Percentiles rank a stretch among this genome's conserved stretches.
phyloP scores from a whole-genome alignment of 2,113 vertebrate species.

The Probosciger aterrimus region DNA sequence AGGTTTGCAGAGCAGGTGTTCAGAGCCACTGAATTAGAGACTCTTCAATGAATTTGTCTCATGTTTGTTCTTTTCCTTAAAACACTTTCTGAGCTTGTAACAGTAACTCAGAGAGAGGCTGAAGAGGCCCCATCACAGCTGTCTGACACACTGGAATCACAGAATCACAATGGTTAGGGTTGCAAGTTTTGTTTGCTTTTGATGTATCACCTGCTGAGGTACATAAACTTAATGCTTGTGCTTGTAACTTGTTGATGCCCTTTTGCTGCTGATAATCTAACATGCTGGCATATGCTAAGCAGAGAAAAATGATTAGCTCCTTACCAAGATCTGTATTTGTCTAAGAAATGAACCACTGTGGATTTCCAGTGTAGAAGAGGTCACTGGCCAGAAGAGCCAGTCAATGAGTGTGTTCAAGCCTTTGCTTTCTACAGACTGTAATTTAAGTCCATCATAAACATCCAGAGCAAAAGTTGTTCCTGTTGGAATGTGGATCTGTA shows the following conservation, averaged over 20 bases:
- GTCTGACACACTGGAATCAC: not conserved
- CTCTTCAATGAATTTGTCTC: not conserved
- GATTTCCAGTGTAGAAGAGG: not conserved
- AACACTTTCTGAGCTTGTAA: not conserved
- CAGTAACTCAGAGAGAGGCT: not conserved
- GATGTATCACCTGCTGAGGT: not conserved
- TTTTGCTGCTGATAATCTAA: not conserved
- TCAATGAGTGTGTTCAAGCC: not conserved
- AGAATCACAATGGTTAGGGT: not conserved
- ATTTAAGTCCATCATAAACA: not conserved
- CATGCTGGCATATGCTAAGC: not conserved
- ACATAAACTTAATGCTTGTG: not conserved
- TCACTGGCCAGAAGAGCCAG: accelerated
- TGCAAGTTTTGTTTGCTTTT: not conserved
- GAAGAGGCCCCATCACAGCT: not conserved
- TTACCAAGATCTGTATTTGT: not conserved
- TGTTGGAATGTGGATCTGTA: not conserved
- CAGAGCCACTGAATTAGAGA: not conserved
- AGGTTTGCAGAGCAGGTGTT: accelerated
- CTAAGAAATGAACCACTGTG: not conserved
- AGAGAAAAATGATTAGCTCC: not conserved
- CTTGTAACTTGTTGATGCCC: not conserved
- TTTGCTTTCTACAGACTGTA: not conserved
- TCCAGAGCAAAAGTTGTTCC: not conserved
- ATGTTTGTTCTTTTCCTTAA: not conserved